Conservation (phyloP, 2,888 invertebrate species). For the Galeopsomyia nigrocyanea region DNA sequence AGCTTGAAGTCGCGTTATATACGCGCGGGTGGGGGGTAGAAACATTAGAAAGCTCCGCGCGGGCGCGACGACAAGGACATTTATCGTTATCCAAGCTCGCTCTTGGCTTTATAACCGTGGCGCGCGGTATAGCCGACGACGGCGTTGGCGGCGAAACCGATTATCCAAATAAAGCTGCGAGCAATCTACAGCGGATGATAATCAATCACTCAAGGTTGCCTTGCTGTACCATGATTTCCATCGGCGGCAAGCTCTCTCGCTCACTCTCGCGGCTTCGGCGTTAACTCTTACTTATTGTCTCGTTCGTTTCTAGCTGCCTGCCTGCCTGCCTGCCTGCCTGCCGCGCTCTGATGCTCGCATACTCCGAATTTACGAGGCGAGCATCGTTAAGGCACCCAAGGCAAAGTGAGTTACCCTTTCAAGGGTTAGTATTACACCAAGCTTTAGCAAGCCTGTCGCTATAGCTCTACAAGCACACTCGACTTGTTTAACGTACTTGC, state of each 20-base stretch:
- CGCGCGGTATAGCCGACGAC: not conserved
- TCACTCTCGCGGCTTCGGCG: conserved; percentile 19
- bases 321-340: not conserved
- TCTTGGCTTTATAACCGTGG: not conserved
- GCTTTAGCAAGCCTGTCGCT: too few species aligned
- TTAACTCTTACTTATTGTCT: conserved; percentile 47
- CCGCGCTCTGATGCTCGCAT: conserved; percentile 6
- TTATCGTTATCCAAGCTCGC: too few species aligned
- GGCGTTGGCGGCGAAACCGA: conserved; percentile 3
- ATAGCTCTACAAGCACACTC: too few species aligned
- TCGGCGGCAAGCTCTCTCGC: not conserved
- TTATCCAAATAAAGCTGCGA: conserved; percentile 26
- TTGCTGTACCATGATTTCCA: conserved; percentile 27
- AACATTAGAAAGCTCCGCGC: too few species aligned
- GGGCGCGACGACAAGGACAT: too few species aligned
- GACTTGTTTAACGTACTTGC: too few species aligned
- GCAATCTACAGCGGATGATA: conserved; percentile 18
- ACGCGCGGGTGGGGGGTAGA: too few species aligned
- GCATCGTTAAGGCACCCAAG: conserved; percentile 25
- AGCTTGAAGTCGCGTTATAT: too few species aligned
- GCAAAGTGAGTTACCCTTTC: not conserved
- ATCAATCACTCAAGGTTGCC: conserved; percentile 32
- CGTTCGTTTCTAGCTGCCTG: not conserved
- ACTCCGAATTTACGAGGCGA: conserved; percentile 24
- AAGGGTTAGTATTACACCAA: not conserved